Base-by-base conservation (phyloP, 1,140 invertebrate species). In the Aphelinus atriplicis region DNA sequence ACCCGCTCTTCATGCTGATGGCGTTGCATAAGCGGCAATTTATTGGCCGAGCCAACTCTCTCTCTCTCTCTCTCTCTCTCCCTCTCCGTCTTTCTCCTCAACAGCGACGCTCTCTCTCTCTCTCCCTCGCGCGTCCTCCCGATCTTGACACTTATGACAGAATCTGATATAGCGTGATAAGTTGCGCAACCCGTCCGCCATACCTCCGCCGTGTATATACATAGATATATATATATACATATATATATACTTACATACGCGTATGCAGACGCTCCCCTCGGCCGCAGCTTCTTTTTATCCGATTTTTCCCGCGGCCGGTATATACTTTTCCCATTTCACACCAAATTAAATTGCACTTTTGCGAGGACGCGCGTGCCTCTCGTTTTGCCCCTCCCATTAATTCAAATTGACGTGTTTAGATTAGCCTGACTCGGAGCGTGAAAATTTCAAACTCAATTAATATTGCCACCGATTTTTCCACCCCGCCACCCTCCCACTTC, bases 111-210 rank as follows among this genome's bases (percentile, higher is more conserved):
- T 26, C 26, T 26, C 26, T 26, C 26, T 26, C 26, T 26, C 26
- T 26, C 26, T 26, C 26, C 0, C 26, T 26, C 26, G 26, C 10
- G 46, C 61, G 50, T 65, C 63, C 50, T 45, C 67, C 57, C n/a
- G 67, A 61, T 70, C 67, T 61, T 70, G 67, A 70, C 57, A 70
- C 56, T 61, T 70, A 70, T 70, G 67, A 70, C 67, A 70, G 67
- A 70, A 70, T 70, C 67, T 70, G 57, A 70, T 61, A 70, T 43
- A 60, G 46, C 56, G 67, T 70, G 67, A 70, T 70, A 70, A 70
- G 67, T 70, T 70, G 67, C 56, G 48, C 57, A 61, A 70, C 67
- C 61, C 57, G 67, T 68, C 56, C 56, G 55, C 9, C 10, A 7
- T 53, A 68, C n/a, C 45, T 45, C 66, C 66, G 9, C 63, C n/a